Evolutionary conservation across 1,140 invertebrate species (phyloP).

Genomic region (Batillaria attramentaria): DNA sequence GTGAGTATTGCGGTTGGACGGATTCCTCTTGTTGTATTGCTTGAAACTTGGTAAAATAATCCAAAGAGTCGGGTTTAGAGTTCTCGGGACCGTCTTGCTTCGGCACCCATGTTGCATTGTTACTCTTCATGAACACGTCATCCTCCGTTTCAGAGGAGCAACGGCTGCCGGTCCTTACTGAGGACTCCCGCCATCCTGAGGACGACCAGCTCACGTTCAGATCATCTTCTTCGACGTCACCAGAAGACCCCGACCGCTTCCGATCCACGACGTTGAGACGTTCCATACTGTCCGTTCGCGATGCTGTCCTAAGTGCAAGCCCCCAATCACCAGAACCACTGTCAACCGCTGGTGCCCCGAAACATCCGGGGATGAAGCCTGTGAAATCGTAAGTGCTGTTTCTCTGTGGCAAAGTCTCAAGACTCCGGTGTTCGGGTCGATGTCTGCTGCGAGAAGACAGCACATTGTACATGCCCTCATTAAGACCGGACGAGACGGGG

Average conservation of each 20-base stretch:
- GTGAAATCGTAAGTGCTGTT: neutral
- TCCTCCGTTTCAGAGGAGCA: neutral
- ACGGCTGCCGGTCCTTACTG: neutral
- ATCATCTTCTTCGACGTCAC: neutral
- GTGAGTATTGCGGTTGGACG: too few species aligned
- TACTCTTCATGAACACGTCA: neutral
- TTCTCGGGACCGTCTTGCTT: too few species aligned
- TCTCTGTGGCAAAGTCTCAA: neutral
- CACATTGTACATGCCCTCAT: neutral
- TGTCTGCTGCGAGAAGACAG: neutral
- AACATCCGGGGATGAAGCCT: neutral
- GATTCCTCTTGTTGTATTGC: too few species aligned
- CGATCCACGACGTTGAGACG: neutral
- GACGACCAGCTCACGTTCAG: constrained; percentile 1
- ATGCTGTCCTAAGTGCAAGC: too few species aligned
- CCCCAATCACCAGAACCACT: neutral
- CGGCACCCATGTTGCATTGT: too few species aligned
- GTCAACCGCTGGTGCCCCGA: neutral
- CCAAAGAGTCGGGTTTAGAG: too few species aligned
- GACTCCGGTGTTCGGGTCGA: neutral
- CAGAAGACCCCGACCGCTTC: neutral
- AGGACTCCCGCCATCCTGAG: neutral
- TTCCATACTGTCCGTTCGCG: neutral
- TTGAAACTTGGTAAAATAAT: too few species aligned
- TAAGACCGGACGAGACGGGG: too few species aligned